Base-by-base conservation (phyloP, 2,888 invertebrate species). In the Lottia gigantea region DNA sequence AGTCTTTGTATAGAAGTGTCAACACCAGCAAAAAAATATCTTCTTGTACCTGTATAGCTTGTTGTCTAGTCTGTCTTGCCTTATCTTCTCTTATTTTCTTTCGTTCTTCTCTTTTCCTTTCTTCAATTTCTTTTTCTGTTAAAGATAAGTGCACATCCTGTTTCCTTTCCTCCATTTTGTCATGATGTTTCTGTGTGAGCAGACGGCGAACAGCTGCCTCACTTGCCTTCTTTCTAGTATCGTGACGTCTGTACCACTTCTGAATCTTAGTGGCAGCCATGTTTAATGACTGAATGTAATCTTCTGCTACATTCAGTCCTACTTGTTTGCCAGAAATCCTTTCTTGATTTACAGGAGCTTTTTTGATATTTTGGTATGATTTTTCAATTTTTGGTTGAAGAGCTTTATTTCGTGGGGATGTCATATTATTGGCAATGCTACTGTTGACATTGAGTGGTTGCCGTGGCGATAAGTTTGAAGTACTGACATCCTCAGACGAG, bases 331-430 rank as follows among this genome's bases (percentile, higher is more conserved):
- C 23, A 49, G 6, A 12, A 46, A 67, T 8, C 68, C 68, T 74
- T 72, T 78, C 70, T 72, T 87, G 84, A 75, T 87, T 87, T 7
- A 87, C 83, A 2, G 87, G 88, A 14, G 82, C 84, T 75, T 88
- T 88, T 75, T 86, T 86, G 55, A 87, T 86, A 76, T 88, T 87
- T 75, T 86, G 86, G 72, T 85, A 86, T 1, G 87, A 85, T 68
- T 87, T 87, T 76, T 88, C 86, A 74, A 87, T 79, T 71, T 80
- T 83, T 7, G 83, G 82, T 40, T 87, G 75, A 16, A 86, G 80
- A 7, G 85, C 82, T 78, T 86, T 86, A 23, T 82, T 78, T 47
- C 79, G 79, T 46, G 81, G 80, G 3, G 79, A 79, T 6, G 84
- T 86, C 84, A 86, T 86, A 72, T 87, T 87, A 69, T 87, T 87